Base-by-base conservation (phyloP, 2,797 vertebrate species). In the Aquila chrysaetos region DNA sequence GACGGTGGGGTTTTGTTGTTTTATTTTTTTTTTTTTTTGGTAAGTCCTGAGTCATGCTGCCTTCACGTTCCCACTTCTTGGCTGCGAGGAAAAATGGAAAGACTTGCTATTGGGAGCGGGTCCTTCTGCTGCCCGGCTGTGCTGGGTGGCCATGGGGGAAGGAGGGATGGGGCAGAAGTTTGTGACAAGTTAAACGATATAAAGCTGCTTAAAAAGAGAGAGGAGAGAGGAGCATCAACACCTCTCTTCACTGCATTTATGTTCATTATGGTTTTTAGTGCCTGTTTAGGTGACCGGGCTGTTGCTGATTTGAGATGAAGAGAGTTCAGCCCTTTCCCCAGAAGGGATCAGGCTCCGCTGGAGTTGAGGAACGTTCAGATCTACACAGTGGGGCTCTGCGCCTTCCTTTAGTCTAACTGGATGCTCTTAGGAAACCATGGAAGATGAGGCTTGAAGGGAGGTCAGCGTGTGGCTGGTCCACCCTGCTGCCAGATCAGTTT, bases 81-180 rank as follows among this genome's bases (percentile, higher is more conserved):
- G 37, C 49, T 60, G 44, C 0, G 0, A 90, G 43, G 53, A 33
- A 75, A 75, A 64, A 68, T 18, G n/a, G 86, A 60, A 78, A 83
- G 46, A 6, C 4, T 64, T 69, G 41, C 44, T 48, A 39, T 0
- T 1, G 12, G 63, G 48, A 74, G 41, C 3, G 7, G 15, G 4
- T 84, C 23, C 43, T 0, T 44, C 41, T 41, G 85, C 24, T 81
- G 28, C 15, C 35, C 78, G 30, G 2, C 27, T 22, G 35, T 0
- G 11, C 51, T 60, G 53, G 24, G 23, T 35, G 39, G 27, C 22
- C 56, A 16, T 0, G 0, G 24, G 33, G 48, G 5, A 39, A 30
- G 43, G 35, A 80, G 49, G 41, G 51, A 49, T 1, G 3, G 15
- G 19, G 27, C 17, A 51, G 57, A 54, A 78, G 8, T 54, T 49